Percentiles rank a stretch among this genome's conserved stretches.
phyloP scores from a whole-genome alignment of 37 sponge, comb jelly and placozoan species.

The Aphrocallistes beatrix region DNA sequence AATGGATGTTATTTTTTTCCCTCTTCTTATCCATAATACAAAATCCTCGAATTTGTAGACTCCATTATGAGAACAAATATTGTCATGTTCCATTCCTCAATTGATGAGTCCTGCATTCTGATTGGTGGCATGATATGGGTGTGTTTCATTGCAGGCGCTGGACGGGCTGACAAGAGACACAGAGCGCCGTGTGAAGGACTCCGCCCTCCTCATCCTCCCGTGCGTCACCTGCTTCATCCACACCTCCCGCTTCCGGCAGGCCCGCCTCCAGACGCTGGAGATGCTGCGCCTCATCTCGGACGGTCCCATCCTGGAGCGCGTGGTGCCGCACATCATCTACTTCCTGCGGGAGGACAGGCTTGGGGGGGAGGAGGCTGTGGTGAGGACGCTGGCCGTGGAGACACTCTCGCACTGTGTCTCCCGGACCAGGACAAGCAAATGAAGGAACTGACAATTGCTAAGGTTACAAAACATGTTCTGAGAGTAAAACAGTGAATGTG shows the following conservation, averaged over 20 bases:
- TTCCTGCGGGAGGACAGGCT: background rate
- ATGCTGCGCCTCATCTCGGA: slow-evolving; percentile 73
- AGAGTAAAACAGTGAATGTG: no score
- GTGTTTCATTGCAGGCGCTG: no score
- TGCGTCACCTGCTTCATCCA: slow-evolving; percentile 13
- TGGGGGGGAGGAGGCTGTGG: slow-evolving; percentile 29
- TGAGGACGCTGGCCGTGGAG: slow-evolving; percentile 58
- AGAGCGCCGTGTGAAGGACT: background rate
- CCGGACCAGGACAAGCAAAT: no score
- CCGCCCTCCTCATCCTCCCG: slow-evolving; percentile 18
- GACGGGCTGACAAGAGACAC: background rate
- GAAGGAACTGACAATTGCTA: no score
- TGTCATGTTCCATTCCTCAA: no score
- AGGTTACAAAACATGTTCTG: no score
- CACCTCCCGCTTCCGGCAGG: slow-evolving; percentile 13
- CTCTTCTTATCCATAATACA: no score
- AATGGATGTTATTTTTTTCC: no score
- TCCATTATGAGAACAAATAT: no score
- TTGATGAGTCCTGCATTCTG: no score
- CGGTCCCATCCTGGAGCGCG: slow-evolving; percentile 64
- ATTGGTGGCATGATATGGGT: no score
- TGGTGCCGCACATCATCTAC: slow-evolving; percentile 71
- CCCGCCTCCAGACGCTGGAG: slow-evolving; percentile 55
- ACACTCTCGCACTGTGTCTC: slow-evolving; percentile 59
- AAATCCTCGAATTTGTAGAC: no score